phyloP scores from a whole-genome alignment of 2,797 vertebrate species.

The Rhynchonycteris naso region DNA sequence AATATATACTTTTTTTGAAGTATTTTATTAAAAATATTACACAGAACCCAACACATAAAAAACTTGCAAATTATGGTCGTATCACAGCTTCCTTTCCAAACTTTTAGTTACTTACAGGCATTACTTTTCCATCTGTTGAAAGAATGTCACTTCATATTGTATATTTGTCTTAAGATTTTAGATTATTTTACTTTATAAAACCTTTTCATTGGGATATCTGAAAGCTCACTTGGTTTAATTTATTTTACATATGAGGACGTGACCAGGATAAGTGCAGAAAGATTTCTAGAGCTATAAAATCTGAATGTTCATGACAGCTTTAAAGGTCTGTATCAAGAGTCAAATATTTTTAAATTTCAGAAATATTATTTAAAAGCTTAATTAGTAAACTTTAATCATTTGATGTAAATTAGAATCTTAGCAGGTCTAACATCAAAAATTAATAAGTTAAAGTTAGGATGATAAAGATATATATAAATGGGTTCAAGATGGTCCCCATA shows the following conservation, averaged over 20 bases:
- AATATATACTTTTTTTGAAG: too few relatives aligned
- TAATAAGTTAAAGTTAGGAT: background rate
- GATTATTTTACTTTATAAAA: background rate
- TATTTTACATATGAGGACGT: background rate
- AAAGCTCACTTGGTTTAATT: background rate
- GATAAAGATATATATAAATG: background rate
- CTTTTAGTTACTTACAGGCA: slow-evolving; percentile 11
- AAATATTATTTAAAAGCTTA: background rate
- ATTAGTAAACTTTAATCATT: background rate
- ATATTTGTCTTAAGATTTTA: background rate
- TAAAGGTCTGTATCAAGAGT: background rate
- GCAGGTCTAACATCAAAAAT: slow-evolving; percentile 14
- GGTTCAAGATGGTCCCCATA: background rate
- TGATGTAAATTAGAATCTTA: background rate
- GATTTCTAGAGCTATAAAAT: background rate
- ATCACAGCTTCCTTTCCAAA: background rate
- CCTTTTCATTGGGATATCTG: background rate
- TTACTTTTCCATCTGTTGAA: background rate
- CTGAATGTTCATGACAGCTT: background rate
- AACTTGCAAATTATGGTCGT: background rate
- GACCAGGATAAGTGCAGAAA: background rate
- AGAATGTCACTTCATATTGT: background rate
- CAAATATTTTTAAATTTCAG: background rate
- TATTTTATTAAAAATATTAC: background rate
- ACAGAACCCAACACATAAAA: background rate